Evolutionary conservation across 2,888 invertebrate species (phyloP).

Genomic region (Ceramica pisi): DNA sequence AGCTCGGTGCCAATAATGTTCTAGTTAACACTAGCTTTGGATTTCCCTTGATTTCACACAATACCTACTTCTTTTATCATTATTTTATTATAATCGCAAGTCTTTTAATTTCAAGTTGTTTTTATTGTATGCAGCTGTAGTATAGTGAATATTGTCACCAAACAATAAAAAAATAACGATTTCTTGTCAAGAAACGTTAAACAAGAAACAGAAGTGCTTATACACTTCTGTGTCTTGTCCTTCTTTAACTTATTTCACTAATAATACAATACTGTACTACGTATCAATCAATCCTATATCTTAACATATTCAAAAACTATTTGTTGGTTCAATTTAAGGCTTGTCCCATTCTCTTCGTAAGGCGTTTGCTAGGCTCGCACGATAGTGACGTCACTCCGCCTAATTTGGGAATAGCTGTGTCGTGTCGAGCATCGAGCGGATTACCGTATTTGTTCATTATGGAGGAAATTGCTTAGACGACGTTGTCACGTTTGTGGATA

Average conservation of each 20-base stretch:
- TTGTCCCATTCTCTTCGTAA: conserved; percentile 31
- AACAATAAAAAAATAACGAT: background rate
- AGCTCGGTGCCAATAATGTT: background rate
- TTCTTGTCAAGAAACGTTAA: conserved; percentile 1
- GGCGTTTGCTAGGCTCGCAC: conserved; percentile 27
- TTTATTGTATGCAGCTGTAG: conserved; percentile 6
- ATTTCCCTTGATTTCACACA: too few relatives aligned
- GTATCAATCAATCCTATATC: background rate
- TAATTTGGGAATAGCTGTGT: conserved; percentile 59
- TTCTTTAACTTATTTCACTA: background rate
- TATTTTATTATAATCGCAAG: too few relatives aligned
- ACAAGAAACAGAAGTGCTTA: background rate
- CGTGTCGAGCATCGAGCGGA: conserved; percentile 39
- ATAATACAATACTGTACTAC: too few relatives aligned
- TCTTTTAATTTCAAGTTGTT: background rate
- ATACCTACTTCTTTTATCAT: too few relatives aligned
- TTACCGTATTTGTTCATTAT: conserved; percentile 70
- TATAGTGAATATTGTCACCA: background rate
- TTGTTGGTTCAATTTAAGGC: conserved; percentile 7
- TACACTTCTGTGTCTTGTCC: too few relatives aligned
- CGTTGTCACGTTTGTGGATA: conserved; percentile 38
- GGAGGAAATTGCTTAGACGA: conserved; percentile 48
- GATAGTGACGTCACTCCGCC: conserved; percentile 66
- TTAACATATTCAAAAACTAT: conserved; percentile 4
- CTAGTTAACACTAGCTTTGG: too few relatives aligned